Evolutionary conservation across 2,113 vertebrate genomes (phyloP), one percentile per base, ranked within the genome.

Genomic region (Indicator maculatus): DNA sequence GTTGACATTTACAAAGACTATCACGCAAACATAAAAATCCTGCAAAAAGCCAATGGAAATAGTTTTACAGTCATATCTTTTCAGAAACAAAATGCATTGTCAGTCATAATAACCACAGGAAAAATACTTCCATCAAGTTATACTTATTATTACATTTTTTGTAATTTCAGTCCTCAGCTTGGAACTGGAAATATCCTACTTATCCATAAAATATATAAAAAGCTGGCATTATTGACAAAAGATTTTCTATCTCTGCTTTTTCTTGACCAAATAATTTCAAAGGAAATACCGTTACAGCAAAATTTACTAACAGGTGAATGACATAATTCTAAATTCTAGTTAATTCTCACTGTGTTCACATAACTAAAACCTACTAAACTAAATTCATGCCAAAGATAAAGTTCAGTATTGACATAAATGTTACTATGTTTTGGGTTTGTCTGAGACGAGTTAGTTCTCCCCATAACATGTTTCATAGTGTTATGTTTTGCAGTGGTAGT

Each of bases 1-100:
- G 9, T 77, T 71, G 59, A 24, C 47, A 85, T 72, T 44, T 94
- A 94, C 26, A 81, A 44, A 91, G 78, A 90, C 93, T 74, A 93
- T 90, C 18, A 64, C 47, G 39, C 21, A 85, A 83, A 90, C 31
- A 94, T 53, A 88, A 91, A 92, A 69, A 67, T 55, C 45, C 39
- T 84, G 21, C 15, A 53, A 93, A 97, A 77, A 93, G 63, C 16
- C 31, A 71, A 70, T n/a, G 20, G 87, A 69, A 94, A 44, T 5
- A 66, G 31, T 86, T 92, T 94, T 90, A 64, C 26, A 87, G 8
- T 80, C 41, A 33, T 41, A 78, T 28, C 9, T 7, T 26, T 47
- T 47, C 36, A 83, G 61, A 83, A 89, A 69, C 2, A 76, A 87
- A 91, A 58, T 38, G 9, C 4, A 38, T 3, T 53, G 4, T n/a